Base-by-base conservation (phyloP, 2,797 vertebrate species). In the Acanthurus tractus region DNA sequence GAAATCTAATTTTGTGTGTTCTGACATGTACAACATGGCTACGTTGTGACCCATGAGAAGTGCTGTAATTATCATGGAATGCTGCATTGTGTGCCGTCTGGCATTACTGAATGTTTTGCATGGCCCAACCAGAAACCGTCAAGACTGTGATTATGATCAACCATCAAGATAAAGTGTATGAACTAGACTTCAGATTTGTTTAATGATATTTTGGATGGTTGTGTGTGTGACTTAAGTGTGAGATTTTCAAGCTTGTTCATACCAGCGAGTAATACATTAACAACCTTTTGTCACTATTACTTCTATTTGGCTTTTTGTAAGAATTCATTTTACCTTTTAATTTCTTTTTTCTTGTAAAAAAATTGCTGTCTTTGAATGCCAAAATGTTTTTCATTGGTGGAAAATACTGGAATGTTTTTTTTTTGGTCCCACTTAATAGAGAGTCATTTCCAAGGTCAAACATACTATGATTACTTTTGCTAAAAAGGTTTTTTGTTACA, bases 341-440 rank as follows among this genome's bases (percentile, higher is more conserved):
- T 45, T 1, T 46, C 1, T 58, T 63, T 34, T 34, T 34, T 34
- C 29, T 34, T 34, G 5, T 34, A 34, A 1, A 29, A 18, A 2
- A 20, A 45, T 15, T 58, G 8, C 13, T 22, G 59, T 34, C 34
- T 22, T 23, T 54, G 42, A 7, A 59, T 22, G 15, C 34, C 49
- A 20, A 59, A 64, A 72, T 42, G 6, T 1, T 8, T 50, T 56
- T 70, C 57, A 44, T 34, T 45, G 25, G 45, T 64, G 23, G 38
- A 53, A 46, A 57, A 44, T 20, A 48, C 0, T 13, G 4, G 29
- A 34, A 34, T 34, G 29, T 34, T 34, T 34, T 34, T 34, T 34
- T 29, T 29, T 29, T n/a, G n/a, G n/a, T 29, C 25, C 29, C 6
- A 34, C 20, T 20, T 0, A 0, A 48, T 6, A 5, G 15, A 45